Percentiles rank a stretch among this genome's conserved stretches.
Conservation (phyloP, 1,140 invertebrate species). For the Ostrea edulis region DNA sequence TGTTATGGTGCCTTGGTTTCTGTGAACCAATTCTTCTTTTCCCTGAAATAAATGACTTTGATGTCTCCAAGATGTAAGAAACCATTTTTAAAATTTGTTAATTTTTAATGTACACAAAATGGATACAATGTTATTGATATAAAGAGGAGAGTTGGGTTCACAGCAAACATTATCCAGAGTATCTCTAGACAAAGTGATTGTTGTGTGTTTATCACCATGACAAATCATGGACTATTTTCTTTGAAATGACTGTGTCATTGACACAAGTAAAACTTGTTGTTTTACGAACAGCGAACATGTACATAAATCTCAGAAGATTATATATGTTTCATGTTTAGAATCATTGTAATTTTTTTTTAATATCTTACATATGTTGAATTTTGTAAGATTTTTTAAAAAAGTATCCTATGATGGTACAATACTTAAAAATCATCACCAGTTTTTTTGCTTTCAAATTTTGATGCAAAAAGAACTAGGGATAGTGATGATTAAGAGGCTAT, state of each 20-base stretch:
- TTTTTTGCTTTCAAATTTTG: neutral
- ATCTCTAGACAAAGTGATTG: constrained; percentile 23
- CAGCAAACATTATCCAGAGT: neutral
- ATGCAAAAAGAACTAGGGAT: no score
- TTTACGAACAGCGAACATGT: neutral
- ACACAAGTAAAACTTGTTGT: neutral
- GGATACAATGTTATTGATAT: neutral
- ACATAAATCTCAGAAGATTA: neutral
- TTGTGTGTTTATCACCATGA: constrained; percentile 7
- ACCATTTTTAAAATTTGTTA: no score
- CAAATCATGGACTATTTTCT: neutral
- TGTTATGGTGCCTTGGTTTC: neutral
- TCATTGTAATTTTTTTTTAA: neutral
- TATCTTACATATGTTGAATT: neutral
- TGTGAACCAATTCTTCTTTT: neutral
- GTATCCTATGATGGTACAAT: neutral
- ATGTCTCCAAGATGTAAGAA: neutral
- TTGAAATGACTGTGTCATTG: neutral
- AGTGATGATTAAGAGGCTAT: no score
- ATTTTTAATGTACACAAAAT: neutral
- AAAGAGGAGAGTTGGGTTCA: neutral
- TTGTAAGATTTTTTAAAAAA: neutral
- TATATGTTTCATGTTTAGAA: neutral
- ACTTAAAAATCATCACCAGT: neutral
- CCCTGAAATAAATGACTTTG: neutral